These are phyloP conservation scores for Spizaetus ornatus DNA, from an alignment of 2,113 vertebrate species.

Conservation along the genomic window DNA sequence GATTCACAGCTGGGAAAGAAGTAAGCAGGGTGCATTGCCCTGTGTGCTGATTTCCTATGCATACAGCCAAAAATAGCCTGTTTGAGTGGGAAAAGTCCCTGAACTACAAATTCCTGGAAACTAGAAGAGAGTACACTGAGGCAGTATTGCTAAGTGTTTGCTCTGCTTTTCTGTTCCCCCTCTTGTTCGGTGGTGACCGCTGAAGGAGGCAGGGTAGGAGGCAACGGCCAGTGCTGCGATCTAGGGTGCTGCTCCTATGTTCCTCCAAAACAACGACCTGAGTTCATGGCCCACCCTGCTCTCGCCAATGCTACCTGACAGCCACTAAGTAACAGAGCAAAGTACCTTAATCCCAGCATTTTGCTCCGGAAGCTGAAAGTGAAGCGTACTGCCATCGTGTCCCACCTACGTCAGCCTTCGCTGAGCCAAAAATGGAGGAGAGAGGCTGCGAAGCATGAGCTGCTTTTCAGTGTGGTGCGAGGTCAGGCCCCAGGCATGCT, in stretches of 20 bases:
- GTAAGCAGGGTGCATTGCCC: neutral
- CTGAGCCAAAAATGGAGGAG: neutral
- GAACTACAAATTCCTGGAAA: neutral
- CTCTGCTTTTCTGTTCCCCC: neutral
- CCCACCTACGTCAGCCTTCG: neutral
- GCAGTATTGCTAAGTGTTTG: no score
- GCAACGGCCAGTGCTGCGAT: rapidly evolving
- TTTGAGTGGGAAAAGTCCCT: neutral
- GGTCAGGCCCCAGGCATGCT: neutral
- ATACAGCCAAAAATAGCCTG: neutral
- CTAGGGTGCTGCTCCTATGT: neutral
- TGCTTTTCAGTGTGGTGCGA: neutral
- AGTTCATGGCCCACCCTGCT: neutral
- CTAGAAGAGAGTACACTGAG: neutral
- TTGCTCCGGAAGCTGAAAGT: neutral
- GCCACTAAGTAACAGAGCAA: neutral
- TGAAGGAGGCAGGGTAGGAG: neutral
- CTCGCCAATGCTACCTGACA: rapidly evolving
- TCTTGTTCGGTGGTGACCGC: rapidly evolving
- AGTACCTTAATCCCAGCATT: neutral
- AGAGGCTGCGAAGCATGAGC: neutral
- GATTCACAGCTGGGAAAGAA: neutral
- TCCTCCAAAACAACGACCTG: neutral
- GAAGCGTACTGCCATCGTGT: rapidly evolving
- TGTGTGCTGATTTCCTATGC: neutral